Evolutionary conservation across 2,888 invertebrate genomes (phyloP).

Genomic region (Lamproptera curius): DNA sequence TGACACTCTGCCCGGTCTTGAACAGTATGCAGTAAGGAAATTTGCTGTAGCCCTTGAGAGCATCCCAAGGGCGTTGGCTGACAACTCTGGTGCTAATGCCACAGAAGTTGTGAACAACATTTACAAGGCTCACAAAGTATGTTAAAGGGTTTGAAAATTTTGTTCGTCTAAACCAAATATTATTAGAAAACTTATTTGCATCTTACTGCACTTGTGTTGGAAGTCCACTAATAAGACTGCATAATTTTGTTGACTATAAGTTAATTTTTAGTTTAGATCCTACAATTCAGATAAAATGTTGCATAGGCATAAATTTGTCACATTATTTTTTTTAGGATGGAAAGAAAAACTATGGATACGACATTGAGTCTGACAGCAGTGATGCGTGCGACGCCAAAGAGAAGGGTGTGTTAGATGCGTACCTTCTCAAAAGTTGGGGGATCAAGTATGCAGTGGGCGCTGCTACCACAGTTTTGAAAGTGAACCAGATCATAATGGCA

Average conservation of each 20-base stretch:
- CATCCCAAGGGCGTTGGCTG: constrained; percentile 94
- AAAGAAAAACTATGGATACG: constrained; percentile 88
- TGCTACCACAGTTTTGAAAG: constrained; percentile 93
- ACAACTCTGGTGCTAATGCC: constrained; percentile 94
- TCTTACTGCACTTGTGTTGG: too few relatives aligned
- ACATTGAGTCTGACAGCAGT: constrained; percentile 89
- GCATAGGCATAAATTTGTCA: too few relatives aligned
- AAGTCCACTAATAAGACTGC: too few relatives aligned
- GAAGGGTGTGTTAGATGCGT: constrained; percentile 90
- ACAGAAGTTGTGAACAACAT: constrained; percentile 93
- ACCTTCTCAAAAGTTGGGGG: constrained; percentile 93
- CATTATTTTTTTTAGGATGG: constrained; percentile 78
- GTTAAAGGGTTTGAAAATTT: too few relatives aligned
- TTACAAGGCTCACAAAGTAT: constrained; percentile 92
- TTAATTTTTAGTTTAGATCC: too few relatives aligned
- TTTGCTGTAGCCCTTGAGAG: constrained; percentile 93
- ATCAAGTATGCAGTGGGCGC: constrained; percentile 97
- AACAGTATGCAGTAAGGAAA: constrained; percentile 97
- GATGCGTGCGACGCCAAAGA: constrained; percentile 86
- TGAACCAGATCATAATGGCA: constrained; percentile 99
- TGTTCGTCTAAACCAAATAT: too few relatives aligned
- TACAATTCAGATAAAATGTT: too few relatives aligned
- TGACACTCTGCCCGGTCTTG: constrained; percentile 94
- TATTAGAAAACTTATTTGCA: too few relatives aligned
- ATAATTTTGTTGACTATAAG: too few relatives aligned